A percentile compares a stretch with the other conserved stretches of the same genome.
These are phyloP conservation scores for Meles meles DNA, from an alignment of 2,113 vertebrate genomes.

Conservation along the genomic window DNA sequence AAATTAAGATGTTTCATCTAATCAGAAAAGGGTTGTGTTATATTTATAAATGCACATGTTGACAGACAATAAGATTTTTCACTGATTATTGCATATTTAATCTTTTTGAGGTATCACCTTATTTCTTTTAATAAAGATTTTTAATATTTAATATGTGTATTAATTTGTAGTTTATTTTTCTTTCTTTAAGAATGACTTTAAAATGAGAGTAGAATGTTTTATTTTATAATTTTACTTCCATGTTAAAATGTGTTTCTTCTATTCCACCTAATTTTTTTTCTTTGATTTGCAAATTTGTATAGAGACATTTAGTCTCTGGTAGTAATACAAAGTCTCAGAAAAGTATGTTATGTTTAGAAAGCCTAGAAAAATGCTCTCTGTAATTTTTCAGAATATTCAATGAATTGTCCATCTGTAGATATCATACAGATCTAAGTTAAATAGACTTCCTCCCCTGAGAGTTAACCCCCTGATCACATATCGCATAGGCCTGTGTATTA, in stretches of 20 bases:
- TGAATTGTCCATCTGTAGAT: neutral
- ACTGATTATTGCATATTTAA: neutral
- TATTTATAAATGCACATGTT: neutral
- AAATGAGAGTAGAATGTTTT: neutral
- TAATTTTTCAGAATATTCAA: neutral
- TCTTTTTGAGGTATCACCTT: neutral
- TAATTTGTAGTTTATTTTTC: neutral
- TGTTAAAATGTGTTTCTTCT: neutral
- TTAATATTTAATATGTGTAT: neutral
- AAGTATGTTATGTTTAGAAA: slow-evolving; percentile 32
- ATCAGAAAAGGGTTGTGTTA: neutral
- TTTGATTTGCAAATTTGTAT: neutral
- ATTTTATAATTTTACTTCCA: neutral
- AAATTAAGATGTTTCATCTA: neutral
- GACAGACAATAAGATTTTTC: neutral
- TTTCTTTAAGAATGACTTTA: neutral
- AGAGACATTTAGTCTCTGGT: neutral
- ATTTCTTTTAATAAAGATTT: neutral
- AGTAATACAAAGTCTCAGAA: neutral
- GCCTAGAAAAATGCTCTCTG: neutral
- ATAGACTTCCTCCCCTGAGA: neutral
- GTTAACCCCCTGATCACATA: neutral
- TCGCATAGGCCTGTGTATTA: neutral
- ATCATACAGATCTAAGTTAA: neutral
- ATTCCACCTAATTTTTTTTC: neutral